phyloP scores from a whole-genome alignment of 2,888 invertebrate genomes.

The Habroteleia sp. region DNA sequence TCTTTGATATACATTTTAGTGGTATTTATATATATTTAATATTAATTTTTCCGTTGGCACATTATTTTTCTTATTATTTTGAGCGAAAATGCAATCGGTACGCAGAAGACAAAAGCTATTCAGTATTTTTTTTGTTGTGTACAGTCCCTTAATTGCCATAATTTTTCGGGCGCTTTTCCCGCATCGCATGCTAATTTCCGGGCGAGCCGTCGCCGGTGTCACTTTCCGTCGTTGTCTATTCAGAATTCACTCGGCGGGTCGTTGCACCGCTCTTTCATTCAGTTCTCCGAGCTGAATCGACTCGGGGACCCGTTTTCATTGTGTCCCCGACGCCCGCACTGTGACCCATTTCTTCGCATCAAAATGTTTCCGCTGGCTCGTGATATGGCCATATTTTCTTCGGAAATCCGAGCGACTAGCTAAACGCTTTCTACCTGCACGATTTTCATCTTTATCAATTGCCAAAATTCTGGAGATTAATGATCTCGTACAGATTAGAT shows the following conservation, averaged over 20 bases:
- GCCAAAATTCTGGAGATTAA: too few species aligned
- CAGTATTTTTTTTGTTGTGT: neutral
- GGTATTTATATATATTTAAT: too few species aligned
- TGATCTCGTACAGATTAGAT: too few species aligned
- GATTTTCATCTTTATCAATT: too few species aligned
- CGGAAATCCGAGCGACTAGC: too few species aligned
- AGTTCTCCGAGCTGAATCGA: slow-evolving; percentile 56
- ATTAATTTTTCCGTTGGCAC: too few species aligned
- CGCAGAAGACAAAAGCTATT: neutral
- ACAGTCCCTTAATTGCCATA: slow-evolving; percentile 3
- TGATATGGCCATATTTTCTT: too few species aligned
- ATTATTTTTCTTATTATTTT: too few species aligned
- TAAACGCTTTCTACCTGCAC: too few species aligned
- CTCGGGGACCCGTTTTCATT: slow-evolving; percentile 58
- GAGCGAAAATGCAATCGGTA: too few species aligned
- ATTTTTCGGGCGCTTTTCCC: slow-evolving; percentile 24
- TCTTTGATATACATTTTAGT: too few species aligned
- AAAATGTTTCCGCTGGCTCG: slow-evolving; percentile 45
- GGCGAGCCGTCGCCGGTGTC: slow-evolving; percentile 25
- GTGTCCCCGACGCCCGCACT: slow-evolving; percentile 51
- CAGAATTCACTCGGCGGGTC: slow-evolving; percentile 58
- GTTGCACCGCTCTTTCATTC: slow-evolving; percentile 61
- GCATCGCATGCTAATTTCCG: slow-evolving; percentile 22
- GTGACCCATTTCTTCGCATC: slow-evolving; percentile 63
- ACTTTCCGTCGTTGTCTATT: slow-evolving; percentile 58